Evolutionary conservation across 92 coral and sea anemone species (phyloP), one percentile per base, ranked within the genome.

Genomic region (Ricordea florida): DNA sequence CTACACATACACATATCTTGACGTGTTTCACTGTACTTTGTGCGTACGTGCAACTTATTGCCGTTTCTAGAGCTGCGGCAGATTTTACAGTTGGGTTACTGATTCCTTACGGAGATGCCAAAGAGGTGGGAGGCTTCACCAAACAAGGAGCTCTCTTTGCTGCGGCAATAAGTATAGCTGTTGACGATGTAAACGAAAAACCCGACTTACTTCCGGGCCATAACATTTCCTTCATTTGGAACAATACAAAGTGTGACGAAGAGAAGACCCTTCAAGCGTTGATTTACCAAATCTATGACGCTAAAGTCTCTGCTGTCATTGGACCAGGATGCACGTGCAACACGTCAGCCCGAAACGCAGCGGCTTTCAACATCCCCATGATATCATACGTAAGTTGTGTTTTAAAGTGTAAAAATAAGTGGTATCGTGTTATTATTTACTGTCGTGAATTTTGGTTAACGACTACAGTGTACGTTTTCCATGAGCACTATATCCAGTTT

Each of bases 211-310:
- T 89, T 21, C 85, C 74, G 3, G 85, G 79, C 10, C 45, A 75
- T 28, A 75, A 63, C 46, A 64, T 89, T 50, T 79, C 94, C 35
- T 89, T 80, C 57, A 59, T 83, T 81, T 89, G 88, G 94, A 87
- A 74, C 17, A 76, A 85, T 40, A 89, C 91, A 4, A 17, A 28
- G 29, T 68, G 77, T 44, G 3, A 18, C n/a, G n/a, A 69, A 11
- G 58, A 66, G 5, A 51, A 63, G 32, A 80, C 89, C 4, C 59
- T 84, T 10, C 67, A 76, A 3, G 69, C 68, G 13, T 69, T 76
- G 6, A 68, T 76, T 27, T 60, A 77, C 33, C 85, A 68, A 55
- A 77, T 84, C 18, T 59, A 59, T 42, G 76, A 78, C n/a, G 89
- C 55, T 5, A 58, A 66, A 25, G 85, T 84, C n/a, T 51, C 75